Base-by-base conservation (phyloP, 2,113 vertebrate genomes). In the Brachionichthys hirsutus region DNA sequence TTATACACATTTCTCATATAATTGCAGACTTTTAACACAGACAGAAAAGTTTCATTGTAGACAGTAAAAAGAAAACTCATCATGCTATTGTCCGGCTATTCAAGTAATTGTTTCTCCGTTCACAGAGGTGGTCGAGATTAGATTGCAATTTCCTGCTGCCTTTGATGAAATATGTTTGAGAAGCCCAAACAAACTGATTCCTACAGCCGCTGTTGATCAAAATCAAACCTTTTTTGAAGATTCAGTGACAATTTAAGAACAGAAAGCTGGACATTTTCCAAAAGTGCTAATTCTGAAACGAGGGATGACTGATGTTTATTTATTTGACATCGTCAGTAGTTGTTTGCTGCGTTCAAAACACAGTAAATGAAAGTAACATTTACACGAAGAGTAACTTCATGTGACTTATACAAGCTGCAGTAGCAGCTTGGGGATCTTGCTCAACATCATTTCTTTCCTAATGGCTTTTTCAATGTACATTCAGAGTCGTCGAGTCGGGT, bases 11-110 rank as follows among this genome's bases (percentile, higher is more conserved):
- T 67, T 54, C 41, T 60, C 15, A 54, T 43, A 58, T 62, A 46
- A 73, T 62, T 73, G 66, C 40, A 3, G 60, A 19, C 50, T 41
- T 67, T 73, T 60, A 54, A 53, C 14, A 22, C 1, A n/a, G 47
- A 35, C 24, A 67, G 75, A 41, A 50, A 46, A 57, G 44, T 47
- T 1, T 43, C 55, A 71, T 51, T 43, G 24, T 58, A 65, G 43
- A 73, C 18, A 47, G 6, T 55, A 36, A 65, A 57, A 61, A 64
- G 35, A 59, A 53, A 71, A 64, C 41, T 30, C 24, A 30, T 30
- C 24, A 6, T 6, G 24, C 8, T 30, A 30, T 22, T 54, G 42
- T 81, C 75, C 20, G 0, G 44, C 48, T 48, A 54, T 66, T 67
- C 59, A 11, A 13, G 34, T n/a, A 36, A 35, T 42, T 22, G 43